Evolutionary conservation across 92 coral and sea anemone species (phyloP).

Genomic region (Heteractis magnifica): DNA sequence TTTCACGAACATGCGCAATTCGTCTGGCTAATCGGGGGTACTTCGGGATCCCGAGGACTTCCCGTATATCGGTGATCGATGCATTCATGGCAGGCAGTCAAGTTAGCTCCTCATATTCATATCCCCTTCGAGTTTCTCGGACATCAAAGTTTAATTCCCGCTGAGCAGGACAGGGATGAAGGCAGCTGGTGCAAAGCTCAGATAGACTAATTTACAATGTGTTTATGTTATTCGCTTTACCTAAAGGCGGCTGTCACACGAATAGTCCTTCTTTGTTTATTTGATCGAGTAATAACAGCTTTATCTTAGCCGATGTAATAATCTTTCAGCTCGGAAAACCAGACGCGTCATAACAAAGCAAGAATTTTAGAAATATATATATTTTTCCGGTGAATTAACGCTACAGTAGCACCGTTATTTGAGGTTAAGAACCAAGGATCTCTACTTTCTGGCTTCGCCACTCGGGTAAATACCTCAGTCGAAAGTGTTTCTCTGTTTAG

Average conservation of each 20-base stretch:
- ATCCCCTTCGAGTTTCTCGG: neutral
- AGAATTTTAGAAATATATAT: neutral
- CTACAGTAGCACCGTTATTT: neutral
- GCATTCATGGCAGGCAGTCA: neutral
- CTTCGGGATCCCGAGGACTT: neutral
- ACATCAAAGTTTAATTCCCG: neutral
- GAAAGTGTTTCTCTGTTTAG: neutral
- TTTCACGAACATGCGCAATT: neutral
- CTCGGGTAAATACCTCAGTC: neutral
- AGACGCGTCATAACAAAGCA: neutral
- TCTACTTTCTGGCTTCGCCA: neutral
- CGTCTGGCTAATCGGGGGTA: neutral
- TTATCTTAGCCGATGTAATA: neutral
- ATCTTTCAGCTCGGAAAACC: neutral
- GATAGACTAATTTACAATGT: neutral
- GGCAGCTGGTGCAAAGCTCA: slow-evolving; percentile 1
- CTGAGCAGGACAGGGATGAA: neutral
- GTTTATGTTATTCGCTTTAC: neutral
- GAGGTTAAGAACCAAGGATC: neutral
- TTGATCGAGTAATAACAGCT: neutral
- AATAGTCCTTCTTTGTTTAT: neutral
- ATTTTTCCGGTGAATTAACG: neutral
- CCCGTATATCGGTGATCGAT: neutral
- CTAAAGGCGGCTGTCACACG: neutral
- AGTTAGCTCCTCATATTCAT: neutral